Base-by-base conservation (phyloP, 2,113 vertebrate genomes). In the Eulemur rufifrons region DNA sequence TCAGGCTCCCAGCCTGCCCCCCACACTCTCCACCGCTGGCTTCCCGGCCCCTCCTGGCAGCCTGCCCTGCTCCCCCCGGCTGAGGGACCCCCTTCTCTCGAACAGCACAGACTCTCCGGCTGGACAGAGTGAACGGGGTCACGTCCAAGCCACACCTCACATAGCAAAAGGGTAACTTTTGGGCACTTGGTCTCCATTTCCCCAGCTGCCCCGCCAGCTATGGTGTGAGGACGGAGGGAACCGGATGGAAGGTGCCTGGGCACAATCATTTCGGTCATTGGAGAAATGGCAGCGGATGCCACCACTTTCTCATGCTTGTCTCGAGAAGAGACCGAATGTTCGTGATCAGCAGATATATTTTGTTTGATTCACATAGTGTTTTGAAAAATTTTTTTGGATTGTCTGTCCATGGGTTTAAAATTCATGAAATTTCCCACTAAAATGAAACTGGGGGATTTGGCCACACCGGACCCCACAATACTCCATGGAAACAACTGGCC, bases 211-310 rank as follows among this genome's bases (percentile, higher is more conserved):
- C 56, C 37, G 50, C 32, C 5, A 18, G 82, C 56, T 56, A 27
- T 1, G 2, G 3, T n/a, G 45, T 0, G 1, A 59, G 82, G n/a
- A 18, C 39, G 5, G 6, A 3, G 32, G 73, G 37, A 69, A 10
- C 5, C 1, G 18, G 54, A 5, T 2, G 37, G 34, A 34, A 69
- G 83, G 25, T 10, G 5, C 15, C 50, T 25, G 17, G 66, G 59
- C 1, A 14, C 3, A 37, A 54, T 54, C 0, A 68, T 4, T 45
- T 13, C 21, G 50, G 54, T 32, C 20, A 4, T 13, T 11, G 2
- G 76, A 47, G 27, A 39, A 29, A 21, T 0, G 5, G 47, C 2
- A 10, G 39, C 15, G 25, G 12, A n/a, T 21, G 32, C 42, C 2
- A 18, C 37, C 59, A 54, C 47, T 3, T n/a, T 37, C 47, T 54